Evolutionary conservation across 2,888 invertebrate genomes (phyloP).

Genomic region (Helleia helle): DNA sequence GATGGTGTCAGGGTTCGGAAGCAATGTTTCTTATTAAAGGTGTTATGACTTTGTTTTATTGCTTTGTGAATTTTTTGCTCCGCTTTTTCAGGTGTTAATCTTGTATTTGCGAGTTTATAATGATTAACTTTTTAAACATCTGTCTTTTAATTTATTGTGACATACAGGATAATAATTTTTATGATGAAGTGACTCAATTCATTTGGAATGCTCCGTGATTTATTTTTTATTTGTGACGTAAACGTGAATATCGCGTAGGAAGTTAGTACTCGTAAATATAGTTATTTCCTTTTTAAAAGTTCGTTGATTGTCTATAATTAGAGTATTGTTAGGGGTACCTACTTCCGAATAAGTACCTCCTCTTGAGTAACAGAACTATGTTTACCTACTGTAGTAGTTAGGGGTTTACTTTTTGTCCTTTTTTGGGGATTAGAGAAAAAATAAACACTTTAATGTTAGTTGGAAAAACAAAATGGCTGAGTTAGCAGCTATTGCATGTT

Average conservation of each 20-base stretch:
- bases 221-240: background rate
- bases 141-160: constrained; percentile 3
- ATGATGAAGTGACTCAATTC: background rate
- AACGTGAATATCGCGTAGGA: constrained; percentile 3
- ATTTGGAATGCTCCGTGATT: background rate
- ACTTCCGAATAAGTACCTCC: too few species aligned
- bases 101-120: constrained; percentile 12
- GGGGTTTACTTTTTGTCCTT: too few species aligned
- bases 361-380: too few species aligned
- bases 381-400: too few species aligned
- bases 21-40: constrained; percentile 71
- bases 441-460: too few species aligned
- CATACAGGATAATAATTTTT: background rate
- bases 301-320: too few species aligned
- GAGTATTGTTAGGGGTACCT: too few species aligned
- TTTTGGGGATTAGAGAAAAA: too few species aligned
- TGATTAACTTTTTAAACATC: constrained; percentile 12
- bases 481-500: too few species aligned
- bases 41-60: constrained; percentile 50
- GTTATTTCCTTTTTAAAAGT: background rate
- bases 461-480: too few species aligned
- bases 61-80: constrained; percentile 14
- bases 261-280: too few species aligned
- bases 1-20: constrained; percentile 63
- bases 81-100: constrained; percentile 14